Evolutionary conservation across 2,888 invertebrate genomes (phyloP), one percentile per base, ranked within the genome.

Genomic region (Margaritifera margaritifera): DNA sequence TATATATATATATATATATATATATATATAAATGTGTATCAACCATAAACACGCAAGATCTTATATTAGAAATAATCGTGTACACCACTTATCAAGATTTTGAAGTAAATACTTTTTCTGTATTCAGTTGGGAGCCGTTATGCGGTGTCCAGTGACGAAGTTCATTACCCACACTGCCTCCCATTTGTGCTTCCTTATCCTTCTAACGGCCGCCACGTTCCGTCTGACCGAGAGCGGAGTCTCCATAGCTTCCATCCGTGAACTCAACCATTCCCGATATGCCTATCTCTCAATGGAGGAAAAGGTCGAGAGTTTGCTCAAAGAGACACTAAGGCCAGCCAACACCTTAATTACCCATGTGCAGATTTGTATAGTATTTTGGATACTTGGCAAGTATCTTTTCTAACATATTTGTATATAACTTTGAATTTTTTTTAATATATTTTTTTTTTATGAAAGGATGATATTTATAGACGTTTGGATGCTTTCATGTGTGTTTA

Each of bases 121-220:
- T 54, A 74, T 73, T 42, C 81, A 90, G 90, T 79, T 89, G 58
- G 89, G 89, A 66, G 85, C 85, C 71, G 84, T 88, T 24, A 86
- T 90, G 86, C 57, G 90, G 90, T 90, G 93, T 80, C 94, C 94
- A 50, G 91, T 94, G 75, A 94, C 94, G 88, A 93, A 93, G 89
- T 93, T 94, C 90, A 92, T 94, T 80, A 93, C 93, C 64, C 93
- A 93, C 82, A 91, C 92, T 8, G 92, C 93, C 22, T 92, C 93
- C 20, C 94, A 94, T 86, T 85, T 93, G 66, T 90, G 93, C 72
- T 94, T 94, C 89, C 91, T 94, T 62, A 84, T 92, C 3, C 87
- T 94, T 72, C 91, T 94, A 71, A 86, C 93, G 20, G 92, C 94
- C 63, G 94, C 94, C 59, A 94, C 94, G 82, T 92, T 93, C 80